These are phyloP conservation scores for Lethrus apterus DNA, from an alignment of 1,140 invertebrate genomes.

Conservation along the genomic window DNA sequence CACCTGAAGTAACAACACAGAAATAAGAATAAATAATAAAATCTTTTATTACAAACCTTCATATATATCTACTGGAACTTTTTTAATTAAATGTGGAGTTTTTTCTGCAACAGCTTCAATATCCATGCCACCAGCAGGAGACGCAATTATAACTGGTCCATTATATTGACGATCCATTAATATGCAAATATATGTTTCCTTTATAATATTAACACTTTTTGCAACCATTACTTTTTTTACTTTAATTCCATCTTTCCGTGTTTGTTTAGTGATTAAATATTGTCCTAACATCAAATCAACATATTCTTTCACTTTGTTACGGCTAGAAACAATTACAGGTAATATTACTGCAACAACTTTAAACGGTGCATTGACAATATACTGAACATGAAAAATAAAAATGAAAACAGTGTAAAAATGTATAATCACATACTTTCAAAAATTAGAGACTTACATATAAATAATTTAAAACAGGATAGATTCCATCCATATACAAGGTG, in stretches of 20 bases:
- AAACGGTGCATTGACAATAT: no score
- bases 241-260: conserved; percentile 83
- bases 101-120: conserved; percentile 96
- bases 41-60: conserved; percentile 47
- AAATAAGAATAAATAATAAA: not conserved
- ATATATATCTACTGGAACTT: conserved; percentile 79
- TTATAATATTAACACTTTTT: conserved; percentile 90
- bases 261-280: conserved; percentile 94
- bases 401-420: no score
- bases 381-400: no score
- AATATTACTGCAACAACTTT: no score
- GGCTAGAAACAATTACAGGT: conserved; percentile 41
- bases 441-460: no score
- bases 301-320: conserved; percentile 57
- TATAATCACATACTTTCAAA: no score
- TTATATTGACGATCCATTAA: conserved; percentile 84
- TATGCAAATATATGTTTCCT: conserved; percentile 97
- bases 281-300: conserved; percentile 89
- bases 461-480: no score
- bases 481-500: no score
- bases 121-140: conserved; percentile 91
- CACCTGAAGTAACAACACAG: conserved; percentile 23
- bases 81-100: conserved; percentile 88
- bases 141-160: conserved; percentile 89
- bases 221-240: conserved; percentile 98